Percentiles rank a stretch among this genome's conserved stretches.
Conservation (phyloP, 1,140 invertebrate genomes). For the Aphelinus atriplicis region DNA sequence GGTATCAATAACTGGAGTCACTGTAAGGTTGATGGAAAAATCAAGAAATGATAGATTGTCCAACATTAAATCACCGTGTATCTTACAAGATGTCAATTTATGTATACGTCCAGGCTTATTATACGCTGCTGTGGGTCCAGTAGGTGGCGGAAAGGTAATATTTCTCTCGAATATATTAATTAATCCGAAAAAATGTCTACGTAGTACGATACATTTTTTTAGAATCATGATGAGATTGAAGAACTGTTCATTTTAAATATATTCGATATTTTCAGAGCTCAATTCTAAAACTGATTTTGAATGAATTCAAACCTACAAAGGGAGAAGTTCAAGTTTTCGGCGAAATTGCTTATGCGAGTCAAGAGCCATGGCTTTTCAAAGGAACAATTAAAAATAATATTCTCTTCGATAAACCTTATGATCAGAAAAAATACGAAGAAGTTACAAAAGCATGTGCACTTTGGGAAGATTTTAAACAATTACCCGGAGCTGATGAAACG, state of each 20-base stretch:
- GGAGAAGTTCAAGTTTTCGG: constrained; percentile 75
- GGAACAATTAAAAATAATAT: constrained; percentile 54
- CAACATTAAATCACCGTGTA: too few species aligned
- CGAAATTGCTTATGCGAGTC: constrained; percentile 76
- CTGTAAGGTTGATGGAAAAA: neutral
- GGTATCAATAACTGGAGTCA: constrained; percentile 6
- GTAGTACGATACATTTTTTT: too few species aligned
- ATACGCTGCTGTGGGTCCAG: constrained; percentile 81
- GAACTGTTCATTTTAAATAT: neutral
- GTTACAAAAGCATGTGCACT: constrained; percentile 80
- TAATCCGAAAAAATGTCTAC: too few species aligned
- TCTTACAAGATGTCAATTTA: constrained; percentile 73
- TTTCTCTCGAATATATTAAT: neutral
- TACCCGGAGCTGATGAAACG: constrained; percentile 84
- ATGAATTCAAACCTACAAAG: constrained; percentile 72
- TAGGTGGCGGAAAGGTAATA: constrained; percentile 84
- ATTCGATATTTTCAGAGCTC: constrained; percentile 70
- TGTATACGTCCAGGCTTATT: constrained; percentile 74
- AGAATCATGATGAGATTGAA: too few species aligned
- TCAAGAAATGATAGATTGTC: constrained; percentile 46
- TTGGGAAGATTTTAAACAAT: constrained; percentile 78
- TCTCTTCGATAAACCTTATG: constrained; percentile 68
- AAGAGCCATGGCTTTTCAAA: constrained; percentile 75
- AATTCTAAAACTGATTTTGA: constrained; percentile 76
- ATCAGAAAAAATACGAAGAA: constrained; percentile 73